Evolutionary conservation across 1,140 invertebrate genomes (phyloP).

Genomic region (Colletes gigas): DNA sequence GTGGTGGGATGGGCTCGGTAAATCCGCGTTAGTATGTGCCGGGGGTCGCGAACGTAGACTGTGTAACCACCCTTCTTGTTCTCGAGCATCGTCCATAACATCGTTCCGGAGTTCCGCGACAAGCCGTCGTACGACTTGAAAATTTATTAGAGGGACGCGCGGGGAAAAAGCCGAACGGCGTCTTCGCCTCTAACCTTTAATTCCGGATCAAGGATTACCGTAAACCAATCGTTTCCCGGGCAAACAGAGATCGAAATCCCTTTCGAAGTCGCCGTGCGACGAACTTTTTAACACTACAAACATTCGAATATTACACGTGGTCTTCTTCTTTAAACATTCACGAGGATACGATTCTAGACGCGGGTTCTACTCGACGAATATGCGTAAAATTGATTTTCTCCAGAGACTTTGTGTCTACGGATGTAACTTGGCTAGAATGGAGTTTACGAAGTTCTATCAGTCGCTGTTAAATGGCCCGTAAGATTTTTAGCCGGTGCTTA

Average conservation of each 20-base stretch:
- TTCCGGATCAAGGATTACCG: slow-evolving; percentile 44
- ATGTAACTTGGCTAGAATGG: not conserved
- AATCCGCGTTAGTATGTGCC: slow-evolving; percentile 70
- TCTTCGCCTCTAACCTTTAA: slow-evolving; percentile 35
- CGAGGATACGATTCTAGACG: too few species aligned
- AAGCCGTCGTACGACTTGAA: slow-evolving; percentile 59
- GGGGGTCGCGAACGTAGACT: slow-evolving; percentile 59
- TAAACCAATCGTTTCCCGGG: slow-evolving; percentile 44
- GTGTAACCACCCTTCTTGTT: slow-evolving; percentile 69
- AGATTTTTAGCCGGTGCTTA: slow-evolving; percentile 33
- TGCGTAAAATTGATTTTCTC: too few species aligned
- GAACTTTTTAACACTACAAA: not conserved
- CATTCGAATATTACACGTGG: too few species aligned
- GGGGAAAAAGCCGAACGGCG: slow-evolving; percentile 50
- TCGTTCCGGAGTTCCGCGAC: slow-evolving; percentile 65
- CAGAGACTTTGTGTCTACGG: not conserved
- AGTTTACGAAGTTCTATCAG: not conserved
- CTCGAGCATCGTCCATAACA: slow-evolving; percentile 67
- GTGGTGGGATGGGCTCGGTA: slow-evolving; percentile 58
- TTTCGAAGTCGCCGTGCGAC: not conserved
- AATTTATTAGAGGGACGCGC: slow-evolving; percentile 63
- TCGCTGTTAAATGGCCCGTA: slow-evolving; percentile 35
- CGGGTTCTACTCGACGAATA: too few species aligned
- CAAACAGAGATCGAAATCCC: slow-evolving; percentile 5
- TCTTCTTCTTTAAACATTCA: too few species aligned